Percentiles rank a stretch among this genome's conserved stretches.
Conservation (phyloP, 2,888 invertebrate species). For the Watsonalla binaria region DNA sequence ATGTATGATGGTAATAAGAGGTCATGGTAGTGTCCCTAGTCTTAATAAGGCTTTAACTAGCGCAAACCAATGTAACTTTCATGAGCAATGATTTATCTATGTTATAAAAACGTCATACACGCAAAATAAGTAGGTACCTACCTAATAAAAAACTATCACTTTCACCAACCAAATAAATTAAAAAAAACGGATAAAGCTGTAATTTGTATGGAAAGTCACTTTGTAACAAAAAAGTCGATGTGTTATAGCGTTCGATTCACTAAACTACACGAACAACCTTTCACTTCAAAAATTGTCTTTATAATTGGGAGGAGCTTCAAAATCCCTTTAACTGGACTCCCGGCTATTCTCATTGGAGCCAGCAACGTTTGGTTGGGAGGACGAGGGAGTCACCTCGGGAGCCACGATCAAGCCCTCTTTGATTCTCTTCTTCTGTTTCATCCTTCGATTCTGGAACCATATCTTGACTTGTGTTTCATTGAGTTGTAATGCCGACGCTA, state of each 20-base stretch:
- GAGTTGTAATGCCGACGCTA: conserved; percentile 95
- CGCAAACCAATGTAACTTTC: neutral
- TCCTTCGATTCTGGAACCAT: conserved; percentile 98
- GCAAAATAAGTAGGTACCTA: neutral
- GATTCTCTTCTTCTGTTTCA: conserved; percentile 98
- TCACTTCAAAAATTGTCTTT: conserved; percentile 22
- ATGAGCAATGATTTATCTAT: neutral
- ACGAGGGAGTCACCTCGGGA: conserved; percentile 70
- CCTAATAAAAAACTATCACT: neutral
- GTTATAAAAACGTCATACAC: neutral
- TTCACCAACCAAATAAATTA: neutral
- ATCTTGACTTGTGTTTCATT: conserved; percentile 99
- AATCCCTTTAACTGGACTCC: conserved; percentile 79
- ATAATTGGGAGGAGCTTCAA: conserved; percentile 9
- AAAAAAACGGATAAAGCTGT: neutral
- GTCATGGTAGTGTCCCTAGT: no score
- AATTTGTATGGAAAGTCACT: neutral
- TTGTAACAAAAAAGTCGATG: neutral
- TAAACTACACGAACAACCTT: neutral
- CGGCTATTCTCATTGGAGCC: conserved; percentile 85
- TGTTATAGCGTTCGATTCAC: neutral
- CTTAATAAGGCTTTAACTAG: neutral
- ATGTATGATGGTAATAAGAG: no score
- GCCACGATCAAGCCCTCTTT: conserved; percentile 90
- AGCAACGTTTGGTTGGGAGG: conserved; percentile 53